Evolutionary conservation across 2,797 vertebrate species (phyloP), one percentile per base, ranked within the genome.

Genomic region (Pipistrellus pygmaeus): DNA sequence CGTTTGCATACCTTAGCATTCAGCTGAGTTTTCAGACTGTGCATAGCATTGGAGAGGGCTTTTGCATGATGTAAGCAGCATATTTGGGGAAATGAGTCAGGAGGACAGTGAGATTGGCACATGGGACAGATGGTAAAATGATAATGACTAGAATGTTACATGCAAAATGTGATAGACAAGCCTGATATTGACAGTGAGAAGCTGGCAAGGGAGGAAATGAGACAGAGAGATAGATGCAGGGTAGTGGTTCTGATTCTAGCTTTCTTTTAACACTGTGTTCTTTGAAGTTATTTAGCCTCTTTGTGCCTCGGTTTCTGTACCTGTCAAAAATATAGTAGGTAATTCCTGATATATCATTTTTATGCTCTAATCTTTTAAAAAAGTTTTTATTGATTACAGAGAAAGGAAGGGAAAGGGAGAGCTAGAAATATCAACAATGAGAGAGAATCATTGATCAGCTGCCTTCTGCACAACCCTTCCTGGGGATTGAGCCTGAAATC

Each of bases 261-360:
- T 66, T 32, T 91, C 20, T 75, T 69, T 20, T 92, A 32, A 44
- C 57, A 30, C 23, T 30, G 3, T 48, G 0, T 90, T 83, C 11
- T 93, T 90, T 76, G 77, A 84, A 57, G 83, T 86, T 89, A 72
- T n/a, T 53, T 62, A 82, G 81, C 7, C 44, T 78, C 48, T 69
- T 5, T 87, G 18, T 77, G 9, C 20, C 17, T 51, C 57, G 38
- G 7, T 27, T 94, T 78, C 30, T 77, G 2, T 77, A 15, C 60
- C 62, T 91, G 13, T 78, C 32, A 82, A 32, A 55, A 77, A 41
- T 60, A 9, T 60, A 48, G 41, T 85, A 66, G 17, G n/a, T 25
- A 60, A 76, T 81, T 48, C 23, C 32, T 71, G 20, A 53, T 51
- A 20, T 6, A 17, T 64, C 15, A 30, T 53, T 85, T 35, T 53